These are phyloP conservation scores for Melinopterus prodromus DNA, from an alignment of 2,888 invertebrate genomes.

Conservation along the genomic window DNA sequence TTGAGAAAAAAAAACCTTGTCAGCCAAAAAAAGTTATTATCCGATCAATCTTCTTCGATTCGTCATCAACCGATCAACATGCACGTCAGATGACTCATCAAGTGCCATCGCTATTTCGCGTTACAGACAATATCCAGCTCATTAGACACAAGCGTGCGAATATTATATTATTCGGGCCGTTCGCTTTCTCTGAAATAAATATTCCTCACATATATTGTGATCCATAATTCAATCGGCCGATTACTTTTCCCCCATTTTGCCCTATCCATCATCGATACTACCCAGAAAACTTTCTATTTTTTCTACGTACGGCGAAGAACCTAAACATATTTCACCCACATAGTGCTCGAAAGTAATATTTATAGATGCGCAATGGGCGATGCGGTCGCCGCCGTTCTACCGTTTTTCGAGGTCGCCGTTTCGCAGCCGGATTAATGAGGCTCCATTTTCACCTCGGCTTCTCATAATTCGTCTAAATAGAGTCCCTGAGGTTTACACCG, in stretches of 20 bases:
- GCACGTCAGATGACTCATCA: background rate
- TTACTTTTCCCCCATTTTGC: background rate
- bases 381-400: background rate
- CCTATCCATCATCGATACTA: background rate
- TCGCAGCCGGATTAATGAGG: background rate
- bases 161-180: background rate
- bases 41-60: background rate
- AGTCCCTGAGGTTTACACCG: background rate
- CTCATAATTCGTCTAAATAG: background rate
- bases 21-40: background rate
- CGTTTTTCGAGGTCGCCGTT: background rate
- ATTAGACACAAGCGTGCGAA: background rate
- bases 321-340: background rate
- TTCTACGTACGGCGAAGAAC: background rate
- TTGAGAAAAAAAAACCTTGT: no score
- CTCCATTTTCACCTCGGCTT: background rate
- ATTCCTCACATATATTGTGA: background rate
- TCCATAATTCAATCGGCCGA: background rate
- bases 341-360: background rate
- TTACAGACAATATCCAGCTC: background rate
- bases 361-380: background rate
- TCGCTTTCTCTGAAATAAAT: background rate
- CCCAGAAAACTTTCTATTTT: constrained; percentile 4
- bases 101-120: background rate
- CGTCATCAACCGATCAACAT: background rate